Base-by-base conservation (phyloP, 2,797 vertebrate genomes). In the Darevskia nairensis region DNA sequence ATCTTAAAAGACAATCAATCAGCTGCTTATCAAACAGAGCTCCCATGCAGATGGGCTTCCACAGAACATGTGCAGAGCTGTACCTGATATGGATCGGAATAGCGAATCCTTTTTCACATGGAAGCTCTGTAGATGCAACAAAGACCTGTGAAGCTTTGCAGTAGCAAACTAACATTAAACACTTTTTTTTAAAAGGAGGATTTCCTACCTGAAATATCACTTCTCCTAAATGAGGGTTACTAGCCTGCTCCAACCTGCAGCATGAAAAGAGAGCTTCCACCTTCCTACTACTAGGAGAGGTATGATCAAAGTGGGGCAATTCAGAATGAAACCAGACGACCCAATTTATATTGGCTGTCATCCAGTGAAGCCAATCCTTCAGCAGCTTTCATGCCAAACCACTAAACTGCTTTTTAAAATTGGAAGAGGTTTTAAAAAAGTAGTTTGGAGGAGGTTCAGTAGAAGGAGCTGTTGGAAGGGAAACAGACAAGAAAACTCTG, bases 391-490 rank as follows among this genome's bases (percentile, higher is more conserved):
- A 84, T n/a, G 35, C 29, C 46, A 84, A 71, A 79, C 35, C 55
- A 80, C 11, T 72, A 19, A 72, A 44, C 23, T 71, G 27, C 21
- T 84, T 88, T 86, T 84, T 64, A 84, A 84, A 66, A n/a, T 6
- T 50, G 27, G 35, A 84, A 80, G 8, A 25, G 19, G 10, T 2
- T 50, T 50, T 50, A 55, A 86, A 77, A 79, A 55, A 46, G 25
- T 19, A 80, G 27, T 41, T 23, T 80, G 21, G 61, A 21, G 29
- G 39, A 21, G 29, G 39, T 79, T 79, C 41, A 72, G 32, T 59
- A 10, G 77, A 72, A 86, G 27, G 32, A 80, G 9, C 15, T 72
- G 15, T 59, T 86, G 3, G 23, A 61, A 59, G 55, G 59, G 17
- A 69, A n/a, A 78, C 39, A 68, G n/a, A 71, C 64, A 79, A 86